phyloP scores from a whole-genome alignment of 2,888 invertebrate genomes.

The Anodontia alba region DNA sequence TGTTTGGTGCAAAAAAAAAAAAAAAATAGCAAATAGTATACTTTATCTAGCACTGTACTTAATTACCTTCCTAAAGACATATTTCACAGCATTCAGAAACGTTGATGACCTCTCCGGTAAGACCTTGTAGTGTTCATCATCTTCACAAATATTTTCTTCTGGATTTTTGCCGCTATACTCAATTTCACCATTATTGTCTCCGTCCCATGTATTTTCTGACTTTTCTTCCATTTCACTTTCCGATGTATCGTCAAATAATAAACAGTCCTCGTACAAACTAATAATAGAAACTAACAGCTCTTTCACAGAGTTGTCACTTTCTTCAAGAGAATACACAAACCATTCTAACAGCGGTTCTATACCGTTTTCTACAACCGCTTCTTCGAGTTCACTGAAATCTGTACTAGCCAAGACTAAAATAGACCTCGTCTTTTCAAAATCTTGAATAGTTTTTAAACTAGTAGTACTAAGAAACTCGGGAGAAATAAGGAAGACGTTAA shows the following conservation, averaged over 20 bases:
- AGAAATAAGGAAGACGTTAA: background rate
- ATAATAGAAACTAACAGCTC: background rate
- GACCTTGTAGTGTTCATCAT: background rate
- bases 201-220: background rate
- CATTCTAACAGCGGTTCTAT: background rate
- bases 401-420: background rate
- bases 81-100: background rate
- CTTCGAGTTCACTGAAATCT: background rate
- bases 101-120: background rate
- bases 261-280: background rate
- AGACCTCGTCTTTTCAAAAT: background rate
- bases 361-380: background rate
- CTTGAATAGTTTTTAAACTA: background rate
- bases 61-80: conserved; percentile 2
- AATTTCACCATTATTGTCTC: too few relatives aligned
- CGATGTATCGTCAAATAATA: background rate
- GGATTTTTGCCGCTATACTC: too few relatives aligned
- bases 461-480: background rate
- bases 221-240: background rate
- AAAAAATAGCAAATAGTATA: too few relatives aligned
- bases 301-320: background rate
- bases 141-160: too few relatives aligned
- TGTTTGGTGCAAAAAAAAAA: too few relatives aligned
- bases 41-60: too few relatives aligned
- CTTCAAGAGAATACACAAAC: background rate